A percentile compares a stretch with the other conserved stretches of the same genome.
These are phyloP conservation scores for Proisotoma minuta DNA, from an alignment of 2,888 invertebrate species.

Conservation along the genomic window DNA sequence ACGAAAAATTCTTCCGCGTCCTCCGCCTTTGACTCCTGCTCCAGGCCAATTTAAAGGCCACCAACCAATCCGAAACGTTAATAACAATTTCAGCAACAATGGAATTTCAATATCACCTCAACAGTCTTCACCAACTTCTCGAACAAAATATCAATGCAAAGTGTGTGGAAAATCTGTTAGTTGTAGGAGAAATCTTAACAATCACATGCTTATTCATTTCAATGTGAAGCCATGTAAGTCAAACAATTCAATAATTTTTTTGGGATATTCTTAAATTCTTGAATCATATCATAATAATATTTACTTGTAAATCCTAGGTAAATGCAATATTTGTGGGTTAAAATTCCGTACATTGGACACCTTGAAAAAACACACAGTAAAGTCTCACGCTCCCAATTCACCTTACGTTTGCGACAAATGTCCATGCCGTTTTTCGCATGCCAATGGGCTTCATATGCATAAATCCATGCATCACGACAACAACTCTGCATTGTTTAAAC, in stretches of 20 bases:
- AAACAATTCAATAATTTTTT: conserved; percentile 15
- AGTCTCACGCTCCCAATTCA: background rate
- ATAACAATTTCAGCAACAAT: background rate
- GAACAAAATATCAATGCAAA: background rate
- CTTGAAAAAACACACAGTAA: background rate
- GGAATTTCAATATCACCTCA: background rate
- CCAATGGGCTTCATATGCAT: background rate
- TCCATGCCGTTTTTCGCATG: background rate
- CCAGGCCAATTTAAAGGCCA: background rate
- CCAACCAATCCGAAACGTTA: background rate
- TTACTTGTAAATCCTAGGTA: too few species aligned
- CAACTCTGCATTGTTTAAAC: background rate
- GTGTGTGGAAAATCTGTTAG: background rate
- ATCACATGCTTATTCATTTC: conserved; percentile 29
- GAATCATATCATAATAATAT: too few species aligned
- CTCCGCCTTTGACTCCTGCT: background rate
- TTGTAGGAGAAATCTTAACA: conserved; percentile 11
- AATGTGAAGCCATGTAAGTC: conserved; percentile 26
- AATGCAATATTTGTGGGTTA: background rate
- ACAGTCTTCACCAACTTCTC: background rate
- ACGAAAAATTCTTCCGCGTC: background rate
- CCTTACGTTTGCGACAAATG: background rate
- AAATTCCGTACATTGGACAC: background rate
- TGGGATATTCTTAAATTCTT: too few species aligned
- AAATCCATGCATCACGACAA: background rate